Evolutionary conservation across 2,888 invertebrate genomes (phyloP).

Genomic region (Lepidocyrtoides sp.): DNA sequence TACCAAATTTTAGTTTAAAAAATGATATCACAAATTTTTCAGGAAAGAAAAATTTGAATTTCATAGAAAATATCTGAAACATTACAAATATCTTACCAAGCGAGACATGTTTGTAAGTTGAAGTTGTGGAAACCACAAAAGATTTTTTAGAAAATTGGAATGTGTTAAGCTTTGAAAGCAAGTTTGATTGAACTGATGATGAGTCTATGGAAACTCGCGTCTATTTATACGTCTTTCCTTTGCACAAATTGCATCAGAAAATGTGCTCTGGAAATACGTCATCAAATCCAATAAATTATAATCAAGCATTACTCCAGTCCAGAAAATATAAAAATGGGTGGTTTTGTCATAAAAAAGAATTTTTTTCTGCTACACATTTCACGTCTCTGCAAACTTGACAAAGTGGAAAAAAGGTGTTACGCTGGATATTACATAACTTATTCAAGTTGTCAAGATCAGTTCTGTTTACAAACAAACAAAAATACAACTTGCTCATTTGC

Average conservation of each 20-base stretch:
- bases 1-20: too few species aligned
- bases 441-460: not conserved
- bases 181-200: not conserved
- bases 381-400: not conserved
- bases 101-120: not conserved
- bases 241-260: not conserved
- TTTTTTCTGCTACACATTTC: too few species aligned
- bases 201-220: not conserved
- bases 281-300: not conserved
- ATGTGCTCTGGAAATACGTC: not conserved
- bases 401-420: not conserved
- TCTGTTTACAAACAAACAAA: conserved; percentile 28
- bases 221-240: not conserved
- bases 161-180: not conserved
- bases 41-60: not conserved
- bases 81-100: not conserved
- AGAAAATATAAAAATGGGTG: too few species aligned
- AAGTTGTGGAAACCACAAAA: not conserved
- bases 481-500: not conserved
- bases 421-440: not conserved
- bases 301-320: not conserved
- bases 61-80: not conserved
- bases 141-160: not conserved
- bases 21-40: not conserved
- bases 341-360: too few species aligned